These are phyloP conservation scores for Microcebus lehilahytsara DNA, from an alignment of 2,113 vertebrate genomes.

Conservation along the genomic window DNA sequence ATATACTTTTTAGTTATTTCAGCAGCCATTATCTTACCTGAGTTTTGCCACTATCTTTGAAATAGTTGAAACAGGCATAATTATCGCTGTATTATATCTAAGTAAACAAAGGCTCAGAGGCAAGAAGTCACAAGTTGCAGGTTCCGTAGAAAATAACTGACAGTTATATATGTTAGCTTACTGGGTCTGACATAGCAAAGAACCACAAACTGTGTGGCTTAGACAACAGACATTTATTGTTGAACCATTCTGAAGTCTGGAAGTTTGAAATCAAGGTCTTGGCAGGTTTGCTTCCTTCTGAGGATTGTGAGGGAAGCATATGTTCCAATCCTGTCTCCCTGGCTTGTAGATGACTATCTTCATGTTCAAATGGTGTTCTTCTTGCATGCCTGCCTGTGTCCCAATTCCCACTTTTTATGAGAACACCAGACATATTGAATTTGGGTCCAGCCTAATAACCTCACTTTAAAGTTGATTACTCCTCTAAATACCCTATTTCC, in stretches of 20 bases:
- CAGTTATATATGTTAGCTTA: background rate
- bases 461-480: background rate
- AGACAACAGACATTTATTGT: no score
- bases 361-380: fast-evolving
- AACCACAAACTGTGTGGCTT: background rate
- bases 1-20: background rate
- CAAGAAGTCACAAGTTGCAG: background rate
- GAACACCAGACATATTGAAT: background rate
- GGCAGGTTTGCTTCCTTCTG: background rate
- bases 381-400: background rate
- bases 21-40: background rate
- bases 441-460: fast-evolving
- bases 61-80: background rate
- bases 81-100: background rate
- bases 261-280: background rate
- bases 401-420: background rate
- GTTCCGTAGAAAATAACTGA: background rate
- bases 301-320: background rate
- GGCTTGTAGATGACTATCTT: background rate
- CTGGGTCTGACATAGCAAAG: fast-evolving
- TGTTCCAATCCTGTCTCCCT: background rate
- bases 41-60: background rate
- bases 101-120: background rate
- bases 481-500: background rate
- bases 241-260: background rate